phyloP scores from a whole-genome alignment of 2,888 invertebrate genomes.

The Aspidiotus destructor region DNA sequence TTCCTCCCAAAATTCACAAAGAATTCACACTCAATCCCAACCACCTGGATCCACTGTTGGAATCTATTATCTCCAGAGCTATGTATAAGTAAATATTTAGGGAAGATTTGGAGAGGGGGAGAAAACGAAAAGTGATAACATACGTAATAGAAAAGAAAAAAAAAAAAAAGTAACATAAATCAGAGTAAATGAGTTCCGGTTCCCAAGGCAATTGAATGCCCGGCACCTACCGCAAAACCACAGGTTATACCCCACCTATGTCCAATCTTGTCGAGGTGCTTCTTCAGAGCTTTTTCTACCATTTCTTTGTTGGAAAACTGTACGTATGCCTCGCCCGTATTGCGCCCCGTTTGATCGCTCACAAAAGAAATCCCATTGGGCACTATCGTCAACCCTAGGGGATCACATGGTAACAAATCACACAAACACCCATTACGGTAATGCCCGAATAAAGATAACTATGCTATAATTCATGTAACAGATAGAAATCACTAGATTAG shows the following conservation, averaged over 20 bases:
- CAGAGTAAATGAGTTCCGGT: slow-evolving; percentile 10
- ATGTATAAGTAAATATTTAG: not conserved
- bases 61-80: not conserved
- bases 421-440: slow-evolving; percentile 34
- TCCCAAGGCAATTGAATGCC: slow-evolving; percentile 23
- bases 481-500: not conserved
- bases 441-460: slow-evolving; percentile 6
- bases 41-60: not conserved
- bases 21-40: not conserved
- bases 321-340: slow-evolving; percentile 99
- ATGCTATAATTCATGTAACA: slow-evolving; percentile 5
- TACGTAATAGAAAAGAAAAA: slow-evolving; percentile 3
- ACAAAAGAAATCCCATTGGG: slow-evolving; percentile 97
- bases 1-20: too few relatives aligned
- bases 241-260: slow-evolving; percentile 85
- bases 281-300: slow-evolving; percentile 94
- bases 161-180: slow-evolving; percentile 3
- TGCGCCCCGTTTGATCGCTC: slow-evolving; percentile 94
- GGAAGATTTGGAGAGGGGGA: too few relatives aligned
- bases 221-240: slow-evolving; percentile 25
- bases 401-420: slow-evolving; percentile 42
- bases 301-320: slow-evolving; percentile 95
- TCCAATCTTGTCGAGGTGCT: slow-evolving; percentile 99
- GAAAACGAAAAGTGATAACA: too few relatives aligned
- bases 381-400: slow-evolving; percentile 93